Evolutionary conservation across 2,797 vertebrate genomes (phyloP).

Genomic region (Muscicapa comitata): DNA sequence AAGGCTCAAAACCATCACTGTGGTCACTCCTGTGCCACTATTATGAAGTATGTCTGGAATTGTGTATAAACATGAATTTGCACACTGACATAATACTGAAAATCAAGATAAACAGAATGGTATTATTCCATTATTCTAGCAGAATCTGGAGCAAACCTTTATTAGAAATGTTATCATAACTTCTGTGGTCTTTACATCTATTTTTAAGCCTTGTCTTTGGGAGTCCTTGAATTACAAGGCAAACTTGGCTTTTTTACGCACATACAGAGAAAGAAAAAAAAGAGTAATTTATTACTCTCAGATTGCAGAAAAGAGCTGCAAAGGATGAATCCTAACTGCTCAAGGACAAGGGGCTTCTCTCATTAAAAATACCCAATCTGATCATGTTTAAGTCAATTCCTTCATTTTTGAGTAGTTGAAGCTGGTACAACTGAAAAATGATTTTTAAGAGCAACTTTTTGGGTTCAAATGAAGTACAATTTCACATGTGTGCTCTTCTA

Average conservation of each 20-base stretch:
- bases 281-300: not conserved
- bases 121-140: not conserved
- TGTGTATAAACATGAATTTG: not conserved
- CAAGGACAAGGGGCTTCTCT: not conserved
- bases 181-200: not conserved
- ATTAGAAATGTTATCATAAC: not conserved
- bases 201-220: not conserved
- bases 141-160: not conserved
- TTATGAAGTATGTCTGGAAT: not conserved
- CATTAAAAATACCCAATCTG: not conserved
- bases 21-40: not conserved
- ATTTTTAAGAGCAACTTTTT: not conserved
- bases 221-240: not conserved
- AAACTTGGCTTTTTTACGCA: not conserved
- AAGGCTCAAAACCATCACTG: not conserved
- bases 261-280: not conserved
- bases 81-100: not conserved
- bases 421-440: not conserved
- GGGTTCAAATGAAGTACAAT: not conserved
- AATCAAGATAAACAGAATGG: not conserved
- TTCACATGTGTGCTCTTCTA: not conserved
- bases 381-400: not conserved
- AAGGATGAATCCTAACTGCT: not conserved
- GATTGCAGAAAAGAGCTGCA: not conserved
- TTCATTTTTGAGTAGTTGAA: not conserved